Percentiles rank a stretch among this genome's conserved stretches.
phyloP scores from a whole-genome alignment of 2,113 vertebrate species.

The Elephas maximus region DNA sequence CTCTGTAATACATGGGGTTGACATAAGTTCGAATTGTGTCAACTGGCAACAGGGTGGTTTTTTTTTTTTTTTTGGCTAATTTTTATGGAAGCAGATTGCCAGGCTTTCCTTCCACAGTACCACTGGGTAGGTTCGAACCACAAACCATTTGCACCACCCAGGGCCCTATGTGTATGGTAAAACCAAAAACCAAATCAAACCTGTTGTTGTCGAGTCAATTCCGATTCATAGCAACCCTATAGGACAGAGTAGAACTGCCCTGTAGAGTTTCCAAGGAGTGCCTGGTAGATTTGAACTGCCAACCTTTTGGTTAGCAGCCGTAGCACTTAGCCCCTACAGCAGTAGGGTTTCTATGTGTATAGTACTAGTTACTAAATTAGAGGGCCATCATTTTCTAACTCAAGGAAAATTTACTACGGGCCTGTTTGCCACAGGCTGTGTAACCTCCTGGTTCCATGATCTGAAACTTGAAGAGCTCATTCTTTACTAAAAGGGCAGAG shows the following conservation, averaged over 20 bases:
- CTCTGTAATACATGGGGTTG: background rate
- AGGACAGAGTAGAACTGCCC: too few relatives aligned
- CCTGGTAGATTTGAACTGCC: too few relatives aligned
- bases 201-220: too few relatives aligned
- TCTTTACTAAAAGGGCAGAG: background rate
- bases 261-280: too few relatives aligned
- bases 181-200: too few relatives aligned
- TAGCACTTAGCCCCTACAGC: too few relatives aligned
- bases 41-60: background rate
- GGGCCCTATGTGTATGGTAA: background rate
- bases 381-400: conserved; percentile 24
- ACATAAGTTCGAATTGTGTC: background rate
- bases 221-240: too few relatives aligned
- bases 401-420: background rate
- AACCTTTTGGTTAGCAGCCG: too few relatives aligned
- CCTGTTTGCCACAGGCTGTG: background rate
- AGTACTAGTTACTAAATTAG: background rate
- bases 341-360: background rate
- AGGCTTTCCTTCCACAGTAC: too few relatives aligned
- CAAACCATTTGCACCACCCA: too few relatives aligned
- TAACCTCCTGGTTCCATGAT: background rate
- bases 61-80: background rate
- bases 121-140: too few relatives aligned
- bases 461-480: background rate
- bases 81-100: background rate